These are phyloP conservation scores for Clitarchus hookeri DNA, from an alignment of 2,888 invertebrate species.

Conservation along the genomic window DNA sequence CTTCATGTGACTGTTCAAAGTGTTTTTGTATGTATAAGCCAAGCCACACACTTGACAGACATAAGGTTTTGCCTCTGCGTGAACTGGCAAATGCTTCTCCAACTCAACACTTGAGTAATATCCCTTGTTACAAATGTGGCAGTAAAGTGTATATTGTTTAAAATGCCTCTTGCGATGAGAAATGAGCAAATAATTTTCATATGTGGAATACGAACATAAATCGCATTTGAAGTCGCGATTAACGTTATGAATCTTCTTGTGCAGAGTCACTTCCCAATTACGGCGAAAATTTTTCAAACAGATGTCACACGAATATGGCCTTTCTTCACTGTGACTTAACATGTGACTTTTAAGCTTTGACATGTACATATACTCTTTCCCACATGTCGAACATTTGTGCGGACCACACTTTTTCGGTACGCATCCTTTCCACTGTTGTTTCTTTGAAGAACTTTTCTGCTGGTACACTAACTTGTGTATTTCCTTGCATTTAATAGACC, in stretches of 20 bases:
- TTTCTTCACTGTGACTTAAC: conserved; percentile 45
- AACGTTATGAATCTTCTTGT: conserved; percentile 49
- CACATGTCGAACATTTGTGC: conserved; percentile 25
- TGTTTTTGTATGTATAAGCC: conserved; percentile 36
- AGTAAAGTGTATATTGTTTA: conserved; percentile 48
- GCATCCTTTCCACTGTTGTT: not conserved
- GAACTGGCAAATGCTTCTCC: conserved; percentile 55
- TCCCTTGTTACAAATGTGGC: conserved; percentile 52
- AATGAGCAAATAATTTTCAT: conserved; percentile 50
- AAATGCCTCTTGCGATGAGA: conserved; percentile 49
- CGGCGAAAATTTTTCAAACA: conserved; percentile 28
- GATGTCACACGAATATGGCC: conserved; percentile 32
- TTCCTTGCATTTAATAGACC: conserved; percentile 26
- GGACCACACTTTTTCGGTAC: not conserved
- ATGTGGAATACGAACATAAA: conserved; percentile 48
- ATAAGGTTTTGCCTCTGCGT: conserved; percentile 44
- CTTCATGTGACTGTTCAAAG: conserved; percentile 35
- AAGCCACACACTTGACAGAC: conserved; percentile 36
- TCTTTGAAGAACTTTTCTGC: not conserved
- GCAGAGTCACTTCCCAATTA: conserved; percentile 49
- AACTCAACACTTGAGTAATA: conserved; percentile 57
- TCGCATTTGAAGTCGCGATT: conserved; percentile 48
- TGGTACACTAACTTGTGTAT: not conserved
- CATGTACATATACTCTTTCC: conserved; percentile 15
- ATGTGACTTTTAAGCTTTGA: conserved; percentile 19